Evolutionary conservation across 2,113 vertebrate species (phyloP).

Genomic region (Capricornis sumatraensis): DNA sequence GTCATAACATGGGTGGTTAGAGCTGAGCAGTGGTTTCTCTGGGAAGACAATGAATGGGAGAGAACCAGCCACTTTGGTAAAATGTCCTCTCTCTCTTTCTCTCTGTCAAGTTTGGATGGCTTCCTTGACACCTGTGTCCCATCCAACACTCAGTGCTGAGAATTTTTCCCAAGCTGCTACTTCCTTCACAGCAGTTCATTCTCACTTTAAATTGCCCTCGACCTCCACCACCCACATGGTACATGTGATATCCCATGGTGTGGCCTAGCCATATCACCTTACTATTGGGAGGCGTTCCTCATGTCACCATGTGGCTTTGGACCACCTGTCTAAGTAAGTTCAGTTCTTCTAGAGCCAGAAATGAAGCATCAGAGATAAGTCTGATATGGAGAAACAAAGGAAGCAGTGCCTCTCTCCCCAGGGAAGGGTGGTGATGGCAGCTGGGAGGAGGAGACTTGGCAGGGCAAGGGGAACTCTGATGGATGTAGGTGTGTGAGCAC

Average conservation of each 20-base stretch:
- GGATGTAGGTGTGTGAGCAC: neutral
- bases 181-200: neutral
- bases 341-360: neutral
- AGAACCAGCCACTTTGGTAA: neutral
- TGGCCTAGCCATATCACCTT: neutral
- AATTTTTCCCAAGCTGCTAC: neutral
- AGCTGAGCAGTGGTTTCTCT: neutral
- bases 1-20: neutral
- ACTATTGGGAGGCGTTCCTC: neutral
- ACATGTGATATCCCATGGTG: neutral
- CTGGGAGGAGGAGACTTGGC: neutral
- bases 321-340: neutral
- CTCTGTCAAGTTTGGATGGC: neutral
- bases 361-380: neutral
- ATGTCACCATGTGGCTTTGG: neutral
- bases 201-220: neutral
- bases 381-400: neutral
- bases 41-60: neutral
- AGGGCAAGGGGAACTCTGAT: neutral
- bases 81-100: neutral
- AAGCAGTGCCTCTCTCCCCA: no score
- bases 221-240: neutral
- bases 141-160: neutral
- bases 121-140: neutral
- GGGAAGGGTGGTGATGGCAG: no score